Evolutionary conservation across 2,888 invertebrate genomes (phyloP).

Genomic region (Pyrochroa serraticornis): DNA sequence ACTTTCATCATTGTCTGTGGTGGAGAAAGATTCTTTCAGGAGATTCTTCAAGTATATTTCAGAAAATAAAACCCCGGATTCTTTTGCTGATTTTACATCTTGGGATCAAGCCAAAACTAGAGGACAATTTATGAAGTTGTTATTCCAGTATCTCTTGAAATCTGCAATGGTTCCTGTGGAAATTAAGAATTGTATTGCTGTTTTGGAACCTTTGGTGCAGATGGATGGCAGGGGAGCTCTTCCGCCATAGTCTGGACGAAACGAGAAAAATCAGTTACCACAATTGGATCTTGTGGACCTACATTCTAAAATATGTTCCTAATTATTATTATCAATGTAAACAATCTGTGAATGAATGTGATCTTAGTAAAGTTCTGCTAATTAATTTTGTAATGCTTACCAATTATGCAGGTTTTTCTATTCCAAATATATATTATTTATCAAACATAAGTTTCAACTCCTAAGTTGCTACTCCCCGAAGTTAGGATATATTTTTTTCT

Average conservation of each 20-base stretch:
- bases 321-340: no score
- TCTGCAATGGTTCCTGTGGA: slow-evolving; percentile 14
- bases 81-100: slow-evolving; percentile 16
- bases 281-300: no score
- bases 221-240: slow-evolving; percentile 30
- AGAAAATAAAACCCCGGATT: neutral
- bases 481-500: no score
- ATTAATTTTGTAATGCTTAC: no score
- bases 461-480: no score
- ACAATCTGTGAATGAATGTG: no score
- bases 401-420: no score
- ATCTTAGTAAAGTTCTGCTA: no score
- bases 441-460: no score
- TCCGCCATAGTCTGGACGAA: slow-evolving; percentile 21
- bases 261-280: no score
- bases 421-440: no score
- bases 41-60: slow-evolving; percentile 31
- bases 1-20: slow-evolving; percentile 20
- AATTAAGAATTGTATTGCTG: slow-evolving; percentile 25
- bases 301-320: no score
- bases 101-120: slow-evolving; percentile 34
- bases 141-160: slow-evolving; percentile 26
- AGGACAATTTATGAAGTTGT: slow-evolving; percentile 31
- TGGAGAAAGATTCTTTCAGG: slow-evolving; percentile 32
- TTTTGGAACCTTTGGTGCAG: slow-evolving; percentile 22